Evolutionary conservation across 2,797 vertebrate species (phyloP), one percentile per base, ranked within the genome.

Genomic region (Leptoclinus maculatus): DNA sequence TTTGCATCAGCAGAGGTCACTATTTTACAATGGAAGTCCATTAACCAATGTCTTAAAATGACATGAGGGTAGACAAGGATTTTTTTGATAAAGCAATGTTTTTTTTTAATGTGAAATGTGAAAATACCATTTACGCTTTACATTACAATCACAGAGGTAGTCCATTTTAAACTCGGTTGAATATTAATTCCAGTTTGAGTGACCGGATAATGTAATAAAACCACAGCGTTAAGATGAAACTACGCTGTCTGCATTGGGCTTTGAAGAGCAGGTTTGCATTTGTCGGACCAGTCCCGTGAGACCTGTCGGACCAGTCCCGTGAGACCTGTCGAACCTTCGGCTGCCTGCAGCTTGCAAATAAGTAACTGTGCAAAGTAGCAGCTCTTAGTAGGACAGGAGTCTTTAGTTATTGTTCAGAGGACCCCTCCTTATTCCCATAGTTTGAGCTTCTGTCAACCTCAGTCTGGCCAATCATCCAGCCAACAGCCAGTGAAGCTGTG

Each of bases 381-480:
- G 32, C 64, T 64, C 51, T 34, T 62, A 84, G 75, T 45, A 74
- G 29, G 74, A 83, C 85, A 76, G 64, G 71, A 75, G 66, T 81
- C 80, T 54, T 95, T 93, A 95, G 73, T 95, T 94, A 25, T 79
- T 93, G 78, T 96, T 96, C 63, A 92, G 86, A 43, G 91, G 94
- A 83, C 70, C 89, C 89, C 49, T 94, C 94, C 25, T 95, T 95
- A 87, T 96, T 95, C 56, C 98, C 98, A 0, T 99, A 99, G 83
- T 90, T 95, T 2, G 98, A 99, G 53, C 96, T 95, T 83, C 91
- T 96, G 88, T 97, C 86, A 14, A 98, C 99, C 92, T 99, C 98
- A 0, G 98, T 99, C 91, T 98, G 96, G 0, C 96, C 96, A 4
- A 99, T 99, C 98, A 99, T 99, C 97, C 97, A 97, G 89, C 97